Percentiles rank a stretch among this genome's conserved stretches.
Conservation (phyloP, 2,888 invertebrate genomes). For the Brachycybe producta region DNA sequence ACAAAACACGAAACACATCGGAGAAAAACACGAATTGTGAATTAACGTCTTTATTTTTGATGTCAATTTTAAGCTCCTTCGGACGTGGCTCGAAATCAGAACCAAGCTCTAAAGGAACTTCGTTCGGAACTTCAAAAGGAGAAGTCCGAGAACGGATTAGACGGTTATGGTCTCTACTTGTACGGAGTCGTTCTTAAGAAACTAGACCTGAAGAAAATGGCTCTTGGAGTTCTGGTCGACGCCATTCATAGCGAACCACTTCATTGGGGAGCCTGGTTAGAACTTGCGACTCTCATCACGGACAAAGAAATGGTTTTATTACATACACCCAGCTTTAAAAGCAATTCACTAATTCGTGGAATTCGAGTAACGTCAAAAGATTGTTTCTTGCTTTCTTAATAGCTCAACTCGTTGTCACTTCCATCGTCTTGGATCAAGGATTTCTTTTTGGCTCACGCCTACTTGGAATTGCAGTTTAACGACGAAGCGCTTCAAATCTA, state of each 20-base stretch:
- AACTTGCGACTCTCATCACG: slow-evolving; percentile 69
- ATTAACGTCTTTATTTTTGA: too few relatives aligned
- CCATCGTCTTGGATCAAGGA: slow-evolving; percentile 91
- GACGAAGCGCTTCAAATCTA: slow-evolving; percentile 80
- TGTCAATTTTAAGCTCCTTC: slow-evolving; percentile 2
- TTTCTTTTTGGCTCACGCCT: slow-evolving; percentile 80
- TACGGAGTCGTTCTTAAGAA: slow-evolving; percentile 84
- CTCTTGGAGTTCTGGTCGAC: slow-evolving; percentile 63
- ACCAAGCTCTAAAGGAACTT: slow-evolving; percentile 29
- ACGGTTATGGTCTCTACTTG: slow-evolving; percentile 76
- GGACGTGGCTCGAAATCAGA: slow-evolving; percentile 29
- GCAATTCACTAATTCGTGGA: not conserved
- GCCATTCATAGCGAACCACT: slow-evolving; percentile 66
- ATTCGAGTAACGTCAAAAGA: slow-evolving; percentile 13
- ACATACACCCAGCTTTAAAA: not conserved
- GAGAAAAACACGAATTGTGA: too few relatives aligned
- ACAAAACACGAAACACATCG: too few relatives aligned
- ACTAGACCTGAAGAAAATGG: slow-evolving; percentile 62
- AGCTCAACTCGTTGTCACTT: slow-evolving; percentile 37
- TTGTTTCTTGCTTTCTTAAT: slow-evolving; percentile 22
- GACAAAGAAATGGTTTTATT: slow-evolving; percentile 54
- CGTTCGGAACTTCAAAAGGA: slow-evolving; percentile 32
- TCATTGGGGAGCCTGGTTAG: slow-evolving; percentile 92
- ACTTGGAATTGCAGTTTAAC: slow-evolving; percentile 74
- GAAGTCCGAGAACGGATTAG: slow-evolving; percentile 42